phyloP scores from a whole-genome alignment of 2,888 invertebrate species.

The Xylophagus ater region DNA sequence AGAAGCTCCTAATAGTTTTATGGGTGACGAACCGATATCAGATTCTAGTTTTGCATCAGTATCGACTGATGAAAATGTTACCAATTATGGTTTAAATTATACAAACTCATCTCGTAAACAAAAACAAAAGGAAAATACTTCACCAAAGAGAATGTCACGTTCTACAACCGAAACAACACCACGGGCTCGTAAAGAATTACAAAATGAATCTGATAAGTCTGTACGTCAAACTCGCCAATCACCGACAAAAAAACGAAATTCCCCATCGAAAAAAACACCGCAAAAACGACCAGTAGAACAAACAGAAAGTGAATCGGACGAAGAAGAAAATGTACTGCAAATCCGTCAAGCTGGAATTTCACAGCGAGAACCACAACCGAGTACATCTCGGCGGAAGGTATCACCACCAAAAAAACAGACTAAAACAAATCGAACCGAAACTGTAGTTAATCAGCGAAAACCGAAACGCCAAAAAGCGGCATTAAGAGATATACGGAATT shows the following conservation, averaged over 20 bases:
- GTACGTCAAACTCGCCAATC: neutral
- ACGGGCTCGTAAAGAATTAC: neutral
- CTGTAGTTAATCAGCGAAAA: neutral
- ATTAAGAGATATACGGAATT: slow-evolving; percentile 1
- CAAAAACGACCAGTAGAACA: neutral
- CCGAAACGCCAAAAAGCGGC: neutral
- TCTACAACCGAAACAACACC: neutral
- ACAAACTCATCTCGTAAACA: neutral
- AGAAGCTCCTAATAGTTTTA: too few relatives aligned
- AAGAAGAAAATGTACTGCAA: neutral
- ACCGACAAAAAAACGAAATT: neutral
- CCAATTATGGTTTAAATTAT: slow-evolving; percentile 5
- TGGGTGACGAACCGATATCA: neutral
- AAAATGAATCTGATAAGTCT: neutral
- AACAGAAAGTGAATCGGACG: neutral
- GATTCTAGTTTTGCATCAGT: neutral
- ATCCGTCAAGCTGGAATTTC: neutral
- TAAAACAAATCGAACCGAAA: neutral
- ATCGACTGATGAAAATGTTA: slow-evolving; percentile 3
- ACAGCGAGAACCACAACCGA: neutral
- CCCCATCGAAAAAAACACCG: neutral
- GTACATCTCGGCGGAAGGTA: neutral
- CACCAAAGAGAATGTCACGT: neutral
- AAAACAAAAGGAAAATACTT: neutral
- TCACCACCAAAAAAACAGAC: neutral